phyloP scores from a whole-genome alignment of 2,797 vertebrate species.

The Danio albolineatus region DNA sequence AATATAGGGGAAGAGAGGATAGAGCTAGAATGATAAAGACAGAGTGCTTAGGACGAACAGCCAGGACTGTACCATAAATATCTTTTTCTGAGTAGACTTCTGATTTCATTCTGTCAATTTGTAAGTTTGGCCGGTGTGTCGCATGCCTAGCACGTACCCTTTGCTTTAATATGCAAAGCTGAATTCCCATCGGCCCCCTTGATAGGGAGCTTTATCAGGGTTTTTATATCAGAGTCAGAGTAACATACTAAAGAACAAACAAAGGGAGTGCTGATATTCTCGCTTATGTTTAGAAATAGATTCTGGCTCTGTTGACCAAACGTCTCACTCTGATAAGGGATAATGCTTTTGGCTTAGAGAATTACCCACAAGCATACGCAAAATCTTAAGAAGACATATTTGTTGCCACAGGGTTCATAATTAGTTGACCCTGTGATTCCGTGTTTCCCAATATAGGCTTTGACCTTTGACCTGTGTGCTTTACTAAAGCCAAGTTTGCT shows the following conservation, averaged over 20 bases:
- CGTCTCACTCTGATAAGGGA: conserved; percentile 28
- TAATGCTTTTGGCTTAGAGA: conserved; percentile 20
- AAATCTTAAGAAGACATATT: conserved; percentile 2
- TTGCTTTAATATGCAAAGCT: conserved; percentile 46
- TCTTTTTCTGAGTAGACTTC: conserved; percentile 28
- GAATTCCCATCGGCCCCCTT: conserved; percentile 14
- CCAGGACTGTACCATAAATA: background rate
- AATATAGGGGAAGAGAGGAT: conserved; percentile 49
- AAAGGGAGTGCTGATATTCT: conserved; percentile 48
- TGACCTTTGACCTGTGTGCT: conserved; percentile 27
- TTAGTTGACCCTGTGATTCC: conserved; percentile 19
- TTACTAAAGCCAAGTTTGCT: conserved; percentile 27
- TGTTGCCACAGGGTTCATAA: conserved; percentile 26
- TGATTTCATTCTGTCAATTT: conserved; percentile 48
- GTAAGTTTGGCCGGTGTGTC: conserved; percentile 25
- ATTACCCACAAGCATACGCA: conserved; percentile 4
- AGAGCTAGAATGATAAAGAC: conserved; percentile 50
- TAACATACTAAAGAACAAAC: conserved; percentile 37
- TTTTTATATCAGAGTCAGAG: conserved; percentile 38
- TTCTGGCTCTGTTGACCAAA: conserved; percentile 22
- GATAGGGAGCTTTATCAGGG: conserved; percentile 12
- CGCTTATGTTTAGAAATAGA: conserved; percentile 29
- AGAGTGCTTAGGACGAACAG: conserved; percentile 31
- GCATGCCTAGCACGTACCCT: conserved; percentile 13
- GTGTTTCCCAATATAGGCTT: conserved; percentile 11